Evolutionary conservation across 2,113 vertebrate species (phyloP).

Genomic region (Eptesicus fuscus): DNA sequence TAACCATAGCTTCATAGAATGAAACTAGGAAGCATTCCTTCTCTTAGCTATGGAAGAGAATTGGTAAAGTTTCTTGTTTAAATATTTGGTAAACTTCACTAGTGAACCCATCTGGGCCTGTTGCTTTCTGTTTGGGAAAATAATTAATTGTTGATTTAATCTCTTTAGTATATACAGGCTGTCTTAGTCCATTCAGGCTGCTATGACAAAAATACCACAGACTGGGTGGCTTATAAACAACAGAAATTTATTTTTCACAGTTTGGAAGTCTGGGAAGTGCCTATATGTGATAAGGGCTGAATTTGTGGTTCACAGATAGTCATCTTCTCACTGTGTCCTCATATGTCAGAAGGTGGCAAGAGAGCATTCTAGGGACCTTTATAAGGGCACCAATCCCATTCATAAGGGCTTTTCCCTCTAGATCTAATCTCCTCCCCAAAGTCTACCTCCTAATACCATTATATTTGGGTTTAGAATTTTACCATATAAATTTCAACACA

Average conservation of each 20-base stretch:
- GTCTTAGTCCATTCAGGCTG: neutral
- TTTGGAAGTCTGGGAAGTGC: neutral
- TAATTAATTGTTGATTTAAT: neutral
- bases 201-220: neutral
- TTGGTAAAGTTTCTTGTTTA: neutral
- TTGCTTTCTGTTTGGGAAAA: neutral
- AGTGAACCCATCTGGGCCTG: neutral
- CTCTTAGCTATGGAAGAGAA: neutral
- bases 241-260: neutral
- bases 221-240: neutral
- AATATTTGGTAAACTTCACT: neutral
- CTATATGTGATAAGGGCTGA: neutral
- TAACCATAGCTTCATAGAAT: neutral
- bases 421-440: neutral
- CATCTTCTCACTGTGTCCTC: neutral
- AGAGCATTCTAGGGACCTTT: neutral
- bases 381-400: neutral
- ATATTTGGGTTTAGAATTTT: neutral
- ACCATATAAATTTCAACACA: neutral
- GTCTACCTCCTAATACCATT: neutral
- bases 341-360: neutral
- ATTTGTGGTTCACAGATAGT: neutral
- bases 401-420: neutral
- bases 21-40: neutral
- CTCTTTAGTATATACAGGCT: neutral